These are phyloP conservation scores for Ophiothrix spiculata DNA, from an alignment of 35 echinoderm and acorn worm species.

Conservation along the genomic window DNA sequence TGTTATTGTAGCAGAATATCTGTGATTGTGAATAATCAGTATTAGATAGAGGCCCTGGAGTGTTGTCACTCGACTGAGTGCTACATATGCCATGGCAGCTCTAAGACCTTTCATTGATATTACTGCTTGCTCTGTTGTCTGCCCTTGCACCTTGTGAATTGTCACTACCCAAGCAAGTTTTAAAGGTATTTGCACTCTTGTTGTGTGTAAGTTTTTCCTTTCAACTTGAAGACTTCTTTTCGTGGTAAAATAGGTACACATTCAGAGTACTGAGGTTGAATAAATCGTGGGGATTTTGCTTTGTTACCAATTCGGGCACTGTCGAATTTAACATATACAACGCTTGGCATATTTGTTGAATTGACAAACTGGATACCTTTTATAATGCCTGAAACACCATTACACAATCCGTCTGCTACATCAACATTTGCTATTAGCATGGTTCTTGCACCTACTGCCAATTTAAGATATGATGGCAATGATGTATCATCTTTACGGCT, in stretches of 20 bases:
- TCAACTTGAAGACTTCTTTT: neutral
- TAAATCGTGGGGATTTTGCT: neutral
- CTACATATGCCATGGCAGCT: conserved; percentile 45
- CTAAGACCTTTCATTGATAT: conserved; percentile 18
- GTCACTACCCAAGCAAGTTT: conserved; percentile 46
- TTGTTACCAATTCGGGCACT: conserved; percentile 33
- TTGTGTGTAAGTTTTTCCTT: neutral
- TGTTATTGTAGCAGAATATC: neutral
- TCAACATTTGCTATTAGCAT: conserved; percentile 75
- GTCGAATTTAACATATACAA: conserved; percentile 49
- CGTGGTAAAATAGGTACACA: neutral
- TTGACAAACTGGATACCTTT: conserved; percentile 13
- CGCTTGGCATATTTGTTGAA: conserved; percentile 23
- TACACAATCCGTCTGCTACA: conserved; percentile 71
- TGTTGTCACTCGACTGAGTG: conserved; percentile 35
- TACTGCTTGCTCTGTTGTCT: conserved; percentile 33
- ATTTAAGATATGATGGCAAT: neutral
- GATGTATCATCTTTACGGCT: neutral
- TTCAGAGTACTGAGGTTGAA: neutral
- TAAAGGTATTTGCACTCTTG: conserved; percentile 24
- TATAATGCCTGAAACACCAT: conserved; percentile 61
- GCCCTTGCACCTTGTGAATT: conserved; percentile 41
- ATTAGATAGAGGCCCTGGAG: conserved; percentile 17
- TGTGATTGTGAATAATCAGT: neutral
- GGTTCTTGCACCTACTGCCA: conserved; percentile 45